phyloP scores from a whole-genome alignment of 37 sponge, comb jelly and placozoan species.

The Halichondria panicea region DNA sequence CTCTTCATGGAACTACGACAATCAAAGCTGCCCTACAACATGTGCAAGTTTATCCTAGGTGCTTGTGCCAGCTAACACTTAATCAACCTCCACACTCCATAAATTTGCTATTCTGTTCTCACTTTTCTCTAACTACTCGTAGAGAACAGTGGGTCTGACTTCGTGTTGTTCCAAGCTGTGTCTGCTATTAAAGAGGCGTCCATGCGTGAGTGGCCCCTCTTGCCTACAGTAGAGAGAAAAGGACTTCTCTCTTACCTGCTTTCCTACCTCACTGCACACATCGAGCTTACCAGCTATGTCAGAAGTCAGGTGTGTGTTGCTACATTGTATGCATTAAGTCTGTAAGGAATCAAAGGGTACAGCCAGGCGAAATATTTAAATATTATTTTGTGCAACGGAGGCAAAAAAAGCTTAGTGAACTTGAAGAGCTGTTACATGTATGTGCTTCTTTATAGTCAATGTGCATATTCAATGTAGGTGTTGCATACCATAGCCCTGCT shows the following conservation, averaged over 20 bases:
- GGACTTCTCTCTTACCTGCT: conserved; percentile 41
- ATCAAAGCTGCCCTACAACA: conserved; percentile 33
- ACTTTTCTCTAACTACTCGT: background rate
- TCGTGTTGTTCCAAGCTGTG: conserved; percentile 68
- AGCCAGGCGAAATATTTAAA: too few species aligned
- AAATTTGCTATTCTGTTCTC: background rate
- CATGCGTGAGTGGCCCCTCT: conserved; percentile 65
- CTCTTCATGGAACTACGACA: conserved; percentile 58
- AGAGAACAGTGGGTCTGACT: conserved; percentile 56
- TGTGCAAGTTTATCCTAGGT: conserved; percentile 44
- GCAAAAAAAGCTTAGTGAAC: too few species aligned
- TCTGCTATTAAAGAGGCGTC: conserved; percentile 65
- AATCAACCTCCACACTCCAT: background rate
- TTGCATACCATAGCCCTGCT: conserved; percentile 31
- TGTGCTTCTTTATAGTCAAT: too few species aligned
- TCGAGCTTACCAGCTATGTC: conserved; percentile 33
- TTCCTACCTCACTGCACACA: conserved; percentile 27
- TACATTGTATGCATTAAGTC: too few species aligned
- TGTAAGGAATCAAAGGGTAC: too few species aligned
- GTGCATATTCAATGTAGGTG: too few species aligned
- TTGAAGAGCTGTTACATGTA: too few species aligned
- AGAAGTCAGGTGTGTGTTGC: conserved; percentile 28
- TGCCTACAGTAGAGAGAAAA: conserved; percentile 22
- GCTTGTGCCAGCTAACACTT: background rate
- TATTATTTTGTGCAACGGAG: too few species aligned